Evolutionary conservation across 1,140 invertebrate genomes (phyloP), one percentile per base, ranked within the genome.

Genomic region (Schlechtendalia chinensis): DNA sequence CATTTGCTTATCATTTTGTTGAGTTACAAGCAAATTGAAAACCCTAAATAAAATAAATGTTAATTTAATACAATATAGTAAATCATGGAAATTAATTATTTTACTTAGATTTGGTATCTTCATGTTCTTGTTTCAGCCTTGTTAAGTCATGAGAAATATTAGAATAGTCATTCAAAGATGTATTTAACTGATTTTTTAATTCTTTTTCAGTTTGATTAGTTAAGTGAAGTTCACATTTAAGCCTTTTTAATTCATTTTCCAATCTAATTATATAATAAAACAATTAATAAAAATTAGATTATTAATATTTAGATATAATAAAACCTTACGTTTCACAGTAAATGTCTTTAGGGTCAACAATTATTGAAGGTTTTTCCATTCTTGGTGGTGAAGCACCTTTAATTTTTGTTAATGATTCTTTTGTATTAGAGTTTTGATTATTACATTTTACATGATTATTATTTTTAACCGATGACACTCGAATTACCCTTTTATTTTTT

Each of bases 191-290:
- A 85, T 91, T 90, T 83, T 93, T 88, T 81, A 96, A 87, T 82
- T 97, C 94, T 85, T 93, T 92, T 86, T 97, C 94, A 83, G 89
- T 88, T 85, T 93, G 92, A 85, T 93, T 89, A 85, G 90, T 91
- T 50, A 89, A 88, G 83, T 91, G 91, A 80, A 96, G 88, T 85
- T 96, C 94, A 81, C 89, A 87, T 84, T 93, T 93, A 83, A 95
- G 87, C 84, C 92, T 89, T 86, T 95, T 95, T 19, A 95, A 87
- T 84, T 96, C 83, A 79, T 82, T 84, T 84, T 91, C 90, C 82
- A 91, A 84, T 83, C 89, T 90, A 84, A 22, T 85, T 82, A 82
- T 54, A 65, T 17, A 77, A 63, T n/a, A 39, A 69, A 58, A 50
- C 27, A 69, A 82, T 72, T 65, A 79, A 58, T 63, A 47, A 72